Base-by-base conservation (phyloP, 2,113 vertebrate genomes). In the Nyctibius bracteatus region DNA sequence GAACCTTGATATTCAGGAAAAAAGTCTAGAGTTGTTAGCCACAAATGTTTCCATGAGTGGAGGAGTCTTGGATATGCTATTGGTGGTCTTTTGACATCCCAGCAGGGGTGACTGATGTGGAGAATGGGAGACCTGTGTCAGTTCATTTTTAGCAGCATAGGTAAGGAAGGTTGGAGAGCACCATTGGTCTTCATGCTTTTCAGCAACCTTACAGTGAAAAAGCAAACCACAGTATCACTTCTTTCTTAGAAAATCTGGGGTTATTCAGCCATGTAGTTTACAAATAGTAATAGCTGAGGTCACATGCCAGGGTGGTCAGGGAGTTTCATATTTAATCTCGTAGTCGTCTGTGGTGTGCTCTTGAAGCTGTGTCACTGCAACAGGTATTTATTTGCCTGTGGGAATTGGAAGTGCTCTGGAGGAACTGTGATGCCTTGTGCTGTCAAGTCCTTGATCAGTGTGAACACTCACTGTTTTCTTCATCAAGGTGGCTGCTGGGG, bases 381-480 rank as follows among this genome's bases (percentile, higher is more conserved):
- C 35, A 83, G 59, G 82, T 84, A 86, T 84, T 81, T 84, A 86
- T 84, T 81, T 88, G 68, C 44, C 77, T 80, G 59, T 35, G 74
- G 96, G 96, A 95, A 91, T 67, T 94, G 92, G 87, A 74, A 86
- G 74, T 58, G 46, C 24, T 92, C 91, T 94, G 88, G 79, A 96
- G 92, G 89, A 89, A 39, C 61, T 43, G 30, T 24, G 52, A 92
- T 93, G 73, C 67, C 62, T 88, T 81, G 43, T 75, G 44, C 87
- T 96, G 97, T 96, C 91, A 96, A 94, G 61, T 97, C 74, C 77
- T 97, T 88, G 78, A 72, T 90, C 63, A 30, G 75, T 97, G 92
- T 93, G 96, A 98, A 97, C 91, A 96, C 97, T 97, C 95, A 85
- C 92, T 63, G 25, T 61, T 91, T 81, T 83, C 88, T 86, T 81